Evolutionary conservation across 2,113 vertebrate species (phyloP).

Genomic region (Neoarius graeffei): DNA sequence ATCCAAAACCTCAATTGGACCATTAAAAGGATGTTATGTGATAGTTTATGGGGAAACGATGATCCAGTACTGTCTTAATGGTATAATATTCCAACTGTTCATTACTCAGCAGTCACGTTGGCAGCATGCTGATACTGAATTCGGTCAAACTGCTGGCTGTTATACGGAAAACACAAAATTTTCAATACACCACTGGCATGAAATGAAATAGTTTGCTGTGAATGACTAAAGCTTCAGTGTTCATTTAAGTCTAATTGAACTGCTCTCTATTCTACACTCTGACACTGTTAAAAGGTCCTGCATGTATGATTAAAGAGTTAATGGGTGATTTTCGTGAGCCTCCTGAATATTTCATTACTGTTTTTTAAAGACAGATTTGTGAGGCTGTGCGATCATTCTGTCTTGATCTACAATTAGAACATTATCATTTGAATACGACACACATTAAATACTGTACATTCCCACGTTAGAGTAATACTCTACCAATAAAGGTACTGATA

Average conservation of each 20-base stretch:
- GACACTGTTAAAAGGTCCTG: background rate
- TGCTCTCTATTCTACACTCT: background rate
- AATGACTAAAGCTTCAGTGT: background rate
- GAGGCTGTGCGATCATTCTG: background rate
- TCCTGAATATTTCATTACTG: constrained; percentile 7
- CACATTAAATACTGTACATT: background rate
- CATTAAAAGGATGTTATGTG: background rate
- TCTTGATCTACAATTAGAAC: background rate
- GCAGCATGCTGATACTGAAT: background rate
- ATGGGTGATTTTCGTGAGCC: background rate
- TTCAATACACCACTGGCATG: background rate
- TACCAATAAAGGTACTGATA: background rate
- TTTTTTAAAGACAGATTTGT: constrained; percentile 6
- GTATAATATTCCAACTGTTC: background rate
- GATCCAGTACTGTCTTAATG: background rate
- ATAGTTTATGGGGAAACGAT: background rate
- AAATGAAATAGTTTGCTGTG: background rate
- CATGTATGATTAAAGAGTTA: constrained; percentile 6
- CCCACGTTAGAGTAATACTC: background rate
- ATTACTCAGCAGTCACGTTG: constrained; percentile 2
- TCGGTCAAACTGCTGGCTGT: background rate
- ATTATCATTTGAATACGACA: background rate
- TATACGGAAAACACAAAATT: background rate
- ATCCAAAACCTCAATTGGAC: background rate
- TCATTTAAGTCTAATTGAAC: background rate